Conservation (phyloP, 2,888 invertebrate genomes). For the Hirtodrosophila histrioides region DNA sequence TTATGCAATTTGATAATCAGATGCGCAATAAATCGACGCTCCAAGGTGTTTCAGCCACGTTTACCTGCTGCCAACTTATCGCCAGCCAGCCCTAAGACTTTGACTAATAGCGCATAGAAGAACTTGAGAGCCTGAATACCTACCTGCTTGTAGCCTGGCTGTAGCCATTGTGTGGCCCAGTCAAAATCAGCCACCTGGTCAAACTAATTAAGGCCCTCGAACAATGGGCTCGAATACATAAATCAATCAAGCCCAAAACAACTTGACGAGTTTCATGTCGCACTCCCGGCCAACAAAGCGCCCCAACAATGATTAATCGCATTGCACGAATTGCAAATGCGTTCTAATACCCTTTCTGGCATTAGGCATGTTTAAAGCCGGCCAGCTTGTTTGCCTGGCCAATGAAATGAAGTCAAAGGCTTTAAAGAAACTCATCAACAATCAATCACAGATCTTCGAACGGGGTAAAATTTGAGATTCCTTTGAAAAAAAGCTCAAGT, state of each 20-base stretch:
- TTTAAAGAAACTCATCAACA: slow-evolving; percentile 6
- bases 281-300: slow-evolving; percentile 31
- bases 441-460: not conserved
- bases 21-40: slow-evolving; percentile 65
- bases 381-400: slow-evolving; percentile 16
- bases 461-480: no score
- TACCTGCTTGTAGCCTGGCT: not conserved
- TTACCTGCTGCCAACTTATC: slow-evolving; percentile 66
- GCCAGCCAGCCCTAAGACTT: slow-evolving; percentile 48
- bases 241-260: slow-evolving; percentile 74
- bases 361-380: slow-evolving; percentile 19
- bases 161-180: not conserved
- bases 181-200: slow-evolving; percentile 64
- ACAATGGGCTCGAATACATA: slow-evolving; percentile 71
- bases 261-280: slow-evolving; percentile 72
- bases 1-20: slow-evolving; percentile 79
- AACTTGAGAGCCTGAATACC: slow-evolving; percentile 1
- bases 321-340: slow-evolving; percentile 55
- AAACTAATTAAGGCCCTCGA: slow-evolving; percentile 69
- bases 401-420: slow-evolving; percentile 4
- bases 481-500: no score
- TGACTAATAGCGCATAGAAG: slow-evolving; percentile 60
- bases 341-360: slow-evolving; percentile 57
- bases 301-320: slow-evolving; percentile 70
- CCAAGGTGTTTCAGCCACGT: slow-evolving; percentile 19